phyloP scores from a whole-genome alignment of 2,113 vertebrate species.

The Hyla sarda region DNA sequence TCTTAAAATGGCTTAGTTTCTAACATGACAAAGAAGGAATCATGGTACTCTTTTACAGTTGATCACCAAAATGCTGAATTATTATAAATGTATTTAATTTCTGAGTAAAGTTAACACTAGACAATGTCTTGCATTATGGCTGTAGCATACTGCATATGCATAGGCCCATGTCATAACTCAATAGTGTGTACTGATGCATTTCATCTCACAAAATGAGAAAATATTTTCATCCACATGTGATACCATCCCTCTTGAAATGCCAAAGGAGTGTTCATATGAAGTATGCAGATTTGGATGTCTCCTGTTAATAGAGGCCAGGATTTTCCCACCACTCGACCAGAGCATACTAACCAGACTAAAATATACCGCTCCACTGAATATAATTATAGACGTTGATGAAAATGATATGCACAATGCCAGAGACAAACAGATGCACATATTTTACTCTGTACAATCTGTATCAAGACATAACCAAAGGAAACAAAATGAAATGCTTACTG shows the following conservation, averaged over 20 bases:
- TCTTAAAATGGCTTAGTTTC: no score
- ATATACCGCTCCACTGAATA: background rate
- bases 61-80: no score
- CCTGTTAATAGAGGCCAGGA: background rate
- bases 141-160: background rate
- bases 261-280: background rate
- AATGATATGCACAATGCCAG: background rate
- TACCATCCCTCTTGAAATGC: background rate
- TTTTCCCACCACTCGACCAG: background rate
- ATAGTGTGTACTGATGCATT: background rate
- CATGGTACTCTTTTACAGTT: no score
- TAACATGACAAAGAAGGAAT: no score
- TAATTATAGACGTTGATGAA: conserved; percentile 19
- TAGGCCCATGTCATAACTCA: background rate
- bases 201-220: background rate
- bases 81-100: no score
- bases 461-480: background rate
- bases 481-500: background rate
- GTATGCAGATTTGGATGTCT: conserved; percentile 4
- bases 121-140: no score
- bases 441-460: background rate
- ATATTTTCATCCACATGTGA: background rate
- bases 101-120: no score
- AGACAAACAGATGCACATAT: background rate
- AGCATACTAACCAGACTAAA: background rate